These are phyloP conservation scores for Stomorhina lunata DNA, from an alignment of 2,888 invertebrate genomes.

Conservation along the genomic window DNA sequence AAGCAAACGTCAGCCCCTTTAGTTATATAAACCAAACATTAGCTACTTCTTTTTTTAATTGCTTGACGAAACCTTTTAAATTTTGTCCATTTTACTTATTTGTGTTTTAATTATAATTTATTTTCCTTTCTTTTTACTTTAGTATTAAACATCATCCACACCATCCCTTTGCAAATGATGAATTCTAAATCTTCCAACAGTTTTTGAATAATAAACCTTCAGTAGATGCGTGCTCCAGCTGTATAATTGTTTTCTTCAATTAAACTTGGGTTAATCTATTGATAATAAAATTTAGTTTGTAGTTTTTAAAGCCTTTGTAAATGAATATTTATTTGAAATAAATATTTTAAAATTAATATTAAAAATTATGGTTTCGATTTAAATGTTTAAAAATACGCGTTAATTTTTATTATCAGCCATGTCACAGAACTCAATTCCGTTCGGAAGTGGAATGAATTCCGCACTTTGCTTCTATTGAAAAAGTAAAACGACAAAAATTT, in stretches of 20 bases:
- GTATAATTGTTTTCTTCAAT: conserved; percentile 9
- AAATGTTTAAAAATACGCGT: no score
- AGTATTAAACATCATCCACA: conserved; percentile 82
- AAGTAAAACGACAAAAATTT: no score
- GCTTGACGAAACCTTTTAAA: no score
- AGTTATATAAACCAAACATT: no score
- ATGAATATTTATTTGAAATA: conserved; percentile 26
- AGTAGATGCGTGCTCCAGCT: not conserved
- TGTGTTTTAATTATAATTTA: not conserved
- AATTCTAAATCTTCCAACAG: conserved; percentile 79
- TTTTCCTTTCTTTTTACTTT: conserved; percentile 67
- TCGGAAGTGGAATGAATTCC: no score
- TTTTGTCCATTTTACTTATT: no score
- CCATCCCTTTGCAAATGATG: conserved; percentile 84
- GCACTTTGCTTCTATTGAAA: no score
- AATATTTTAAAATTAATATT: conserved; percentile 1
- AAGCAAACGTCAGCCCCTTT: no score
- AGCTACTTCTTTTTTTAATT: no score
- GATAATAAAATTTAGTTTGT: conserved; percentile 16
- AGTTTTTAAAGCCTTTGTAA: not conserved
- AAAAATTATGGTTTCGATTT: not conserved
- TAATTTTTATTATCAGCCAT: no score
- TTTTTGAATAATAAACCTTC: not conserved
- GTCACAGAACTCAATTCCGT: no score
- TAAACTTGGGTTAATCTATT: conserved; percentile 11